These are phyloP conservation scores for Nyleta sp. DNA, from an alignment of 2,888 invertebrate genomes.

Conservation along the genomic window DNA sequence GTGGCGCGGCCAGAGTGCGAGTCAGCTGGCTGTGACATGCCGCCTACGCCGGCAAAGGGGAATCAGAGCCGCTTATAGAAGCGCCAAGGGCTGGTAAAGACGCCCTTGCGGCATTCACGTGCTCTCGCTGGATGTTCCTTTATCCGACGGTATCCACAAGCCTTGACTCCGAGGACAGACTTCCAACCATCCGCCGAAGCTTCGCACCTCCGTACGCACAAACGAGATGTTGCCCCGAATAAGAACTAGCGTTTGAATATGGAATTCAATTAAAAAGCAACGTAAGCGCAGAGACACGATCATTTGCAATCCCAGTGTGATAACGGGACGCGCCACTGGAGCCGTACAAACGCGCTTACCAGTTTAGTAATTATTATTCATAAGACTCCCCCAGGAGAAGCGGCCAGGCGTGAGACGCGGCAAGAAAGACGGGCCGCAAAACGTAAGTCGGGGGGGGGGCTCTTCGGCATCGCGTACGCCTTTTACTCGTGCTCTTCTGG, in stretches of 20 bases:
- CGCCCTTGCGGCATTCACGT: conserved; percentile 67
- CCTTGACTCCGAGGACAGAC: not conserved
- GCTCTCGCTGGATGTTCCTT: conserved; percentile 73
- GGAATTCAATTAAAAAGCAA: conserved; percentile 26
- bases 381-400: conserved; percentile 76
- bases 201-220: not conserved
- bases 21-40: conserved; percentile 83
- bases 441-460: conserved; percentile 75
- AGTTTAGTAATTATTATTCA: conserved; percentile 78
- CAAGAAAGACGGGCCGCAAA: conserved; percentile 81
- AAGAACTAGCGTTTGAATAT: conserved; percentile 60
- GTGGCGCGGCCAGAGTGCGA: conserved; percentile 76
- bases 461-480: conserved; percentile 68
- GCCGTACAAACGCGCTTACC: conserved; percentile 66
- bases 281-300: conserved; percentile 10
- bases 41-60: conserved; percentile 80
- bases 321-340: conserved; percentile 55
- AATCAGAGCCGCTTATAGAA: conserved; percentile 78
- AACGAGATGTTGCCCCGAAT: not conserved
- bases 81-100: conserved; percentile 76
- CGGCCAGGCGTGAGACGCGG: conserved; percentile 79
- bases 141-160: conserved; percentile 72
- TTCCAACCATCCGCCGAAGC: not conserved
- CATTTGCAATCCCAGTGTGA: conserved; percentile 30
- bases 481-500: conserved; percentile 68